These are phyloP conservation scores for Aphodius sticticus DNA, from an alignment of 2,888 invertebrate species.

Conservation along the genomic window DNA sequence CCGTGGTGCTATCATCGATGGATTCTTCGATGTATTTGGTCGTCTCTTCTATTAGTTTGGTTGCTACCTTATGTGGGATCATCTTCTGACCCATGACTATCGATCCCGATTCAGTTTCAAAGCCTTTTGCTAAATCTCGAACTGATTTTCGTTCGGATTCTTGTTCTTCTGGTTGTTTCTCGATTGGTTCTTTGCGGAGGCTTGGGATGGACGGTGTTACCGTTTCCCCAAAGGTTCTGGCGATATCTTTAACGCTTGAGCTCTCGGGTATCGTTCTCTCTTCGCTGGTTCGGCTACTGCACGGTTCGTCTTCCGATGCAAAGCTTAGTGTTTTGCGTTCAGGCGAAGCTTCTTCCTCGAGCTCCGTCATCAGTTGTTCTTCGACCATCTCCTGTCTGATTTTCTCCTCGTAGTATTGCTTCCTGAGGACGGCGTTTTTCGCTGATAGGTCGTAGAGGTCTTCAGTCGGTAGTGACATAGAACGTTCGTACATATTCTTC, in stretches of 20 bases:
- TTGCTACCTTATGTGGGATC: conserved; percentile 37
- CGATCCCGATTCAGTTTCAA: conserved; percentile 45
- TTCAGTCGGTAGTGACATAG: conserved; percentile 62
- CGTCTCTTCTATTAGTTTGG: conserved; percentile 32
- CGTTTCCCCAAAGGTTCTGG: conserved; percentile 43
- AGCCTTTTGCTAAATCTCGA: conserved; percentile 48
- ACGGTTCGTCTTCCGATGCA: conserved; percentile 43
- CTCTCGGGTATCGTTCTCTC: conserved; percentile 36
- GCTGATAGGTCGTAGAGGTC: conserved; percentile 64
- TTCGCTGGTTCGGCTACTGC: conserved; percentile 43
- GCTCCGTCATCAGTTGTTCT: conserved; percentile 61
- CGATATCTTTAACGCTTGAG: conserved; percentile 43
- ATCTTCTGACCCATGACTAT: conserved; percentile 45
- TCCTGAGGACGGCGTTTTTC: conserved; percentile 64
- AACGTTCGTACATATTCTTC: conserved; percentile 61
- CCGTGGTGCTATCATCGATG: conserved; percentile 36
- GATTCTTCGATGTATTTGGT: conserved; percentile 36
- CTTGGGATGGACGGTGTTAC: conserved; percentile 14
- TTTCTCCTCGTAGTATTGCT: conserved; percentile 68
- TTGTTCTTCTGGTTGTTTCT: conserved; percentile 17
- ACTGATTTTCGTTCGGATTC: conserved; percentile 45
- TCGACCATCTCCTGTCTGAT: conserved; percentile 68
- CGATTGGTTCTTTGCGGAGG: conserved; percentile 15
- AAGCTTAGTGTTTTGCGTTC: conserved; percentile 59
- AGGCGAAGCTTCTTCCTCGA: conserved; percentile 61